Evolutionary conservation across 2,888 invertebrate species (phyloP), one percentile per base, ranked within the genome.

Genomic region (Venusia cambrica): DNA sequence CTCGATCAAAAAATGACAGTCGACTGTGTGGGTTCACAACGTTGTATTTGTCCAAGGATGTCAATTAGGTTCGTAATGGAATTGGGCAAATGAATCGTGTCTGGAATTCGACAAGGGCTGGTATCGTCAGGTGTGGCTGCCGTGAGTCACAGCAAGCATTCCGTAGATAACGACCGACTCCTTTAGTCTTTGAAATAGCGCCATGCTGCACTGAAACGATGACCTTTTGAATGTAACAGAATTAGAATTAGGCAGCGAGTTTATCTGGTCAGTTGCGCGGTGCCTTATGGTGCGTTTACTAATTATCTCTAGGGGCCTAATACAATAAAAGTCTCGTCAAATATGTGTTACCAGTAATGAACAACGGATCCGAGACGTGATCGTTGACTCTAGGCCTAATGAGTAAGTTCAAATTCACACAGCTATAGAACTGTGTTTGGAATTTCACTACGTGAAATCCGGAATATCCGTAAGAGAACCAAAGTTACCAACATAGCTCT

Each of bases 71-170:
- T 33, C 13, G 30, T 12, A 61, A 57, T 51, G 53, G 54, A 57
- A 61, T 62, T 64, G 57, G 60, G 53, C 52, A 49, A 50, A 39
- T 48, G 45, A 43, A 48, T 47, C 45, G 45, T 41, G 35, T 17
- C 29, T 33, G 79, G 79, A 73, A 79, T 80, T 78, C 70, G 69
- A 68, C 69, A 73, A 66, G 64, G 65, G 67, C 69, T 66, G 62
- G 61, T 62, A 56, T 67, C 74, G 71, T 81, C 84, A 84, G 84
- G 84, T 81, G 84, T 80, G 84, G 81, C 58, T 53, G 61, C 62
- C 62, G 17, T 84, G 84, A 37, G 37, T 31, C 37, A 37, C 16
- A 34, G 33, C 29, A 13, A 15, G 29, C 33, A 85, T 85, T 78
- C 84, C 84, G 58, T 70, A 77, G 79, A 80, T 78, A 79, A 73